Evolutionary conservation across 2,113 vertebrate species (phyloP), one percentile per base, ranked within the genome.

Genomic region (Tyto alba): DNA sequence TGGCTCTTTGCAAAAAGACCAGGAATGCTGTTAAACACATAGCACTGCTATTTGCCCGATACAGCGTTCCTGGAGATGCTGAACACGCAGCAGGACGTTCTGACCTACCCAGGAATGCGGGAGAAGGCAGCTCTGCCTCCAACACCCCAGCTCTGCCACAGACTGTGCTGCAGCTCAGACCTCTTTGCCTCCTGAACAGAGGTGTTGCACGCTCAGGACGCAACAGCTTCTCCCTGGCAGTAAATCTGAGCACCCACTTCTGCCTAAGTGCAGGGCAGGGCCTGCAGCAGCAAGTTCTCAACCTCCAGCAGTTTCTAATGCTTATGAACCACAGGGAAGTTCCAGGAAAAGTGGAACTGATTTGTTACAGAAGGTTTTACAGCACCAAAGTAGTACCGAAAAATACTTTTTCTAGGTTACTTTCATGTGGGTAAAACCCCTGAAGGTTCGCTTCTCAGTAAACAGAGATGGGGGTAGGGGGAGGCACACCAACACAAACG

Each of bases 371-470:
- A 86, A 63, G 25, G 60, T 76, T 93, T 91, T 85, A 89, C 34
- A 78, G 91, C 69, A 85, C 43, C 19, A 29, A 88, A 87, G 64
- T 25, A 81, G 50, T 72, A 72, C 43, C 32, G 53, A 91, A 91
- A 91, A 94, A 88, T 45, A 87, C 69, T 64, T 95, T 76, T 96
- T 76, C 87, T 76, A 89, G 52, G 62, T 85, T 88, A 82, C 89
- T 94, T 96, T 94, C 36, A 96, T 95, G 95, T 91, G 91, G 93
- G n/a, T 88, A 79, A 93, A 79, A 68, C 2, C 69, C 87, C 81
- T 75, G 85, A 91, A 93, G 77, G 93, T 93, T 96, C 85, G 60
- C 66, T 89, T 64, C 80, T 91, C 71, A 82, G 78, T 83, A 88
- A 94, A 94, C 52, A 82, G 89, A 93, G 66, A 77, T 43, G 53